Base-by-base conservation (phyloP, 2,113 vertebrate species). In the Trachemys scripta region DNA sequence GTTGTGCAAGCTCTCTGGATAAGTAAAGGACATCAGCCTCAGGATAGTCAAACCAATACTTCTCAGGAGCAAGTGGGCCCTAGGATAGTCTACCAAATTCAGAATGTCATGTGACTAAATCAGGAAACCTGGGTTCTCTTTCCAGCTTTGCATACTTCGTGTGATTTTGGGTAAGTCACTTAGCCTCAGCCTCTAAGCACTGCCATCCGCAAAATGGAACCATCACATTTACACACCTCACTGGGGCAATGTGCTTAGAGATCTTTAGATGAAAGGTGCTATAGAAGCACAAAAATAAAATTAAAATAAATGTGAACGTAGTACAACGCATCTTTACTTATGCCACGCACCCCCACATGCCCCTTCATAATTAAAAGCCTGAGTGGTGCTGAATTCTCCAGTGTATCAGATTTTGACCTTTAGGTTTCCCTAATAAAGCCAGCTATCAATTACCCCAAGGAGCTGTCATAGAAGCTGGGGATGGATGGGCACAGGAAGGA, bases 121-220 rank as follows among this genome's bases (percentile, higher is more conserved):
- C 53, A 56, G 24, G 76, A 89, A 47, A 79, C 2, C 42, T 6
- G 5, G 3, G 2, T 2, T 53, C 10, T 24, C 4, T 8, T 83
- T 42, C 76, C 25, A 90, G 6, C 13, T 0, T 42, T 79, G 69
- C 0, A 83, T 29, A 6, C 2, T 49, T 27, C 0, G 25, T 8
- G 85, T 9, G 0, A 0, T 2, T 47, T 3, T 6, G 27, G 24
- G 7, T 42, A 16, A 5, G 9, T 14, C 27, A 5, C 53, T 47
- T 8, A 17, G 6, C 35, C 49, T 50, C 17, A 35, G 22, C 22
- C 5, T 47, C 22, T 29, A 24, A 27, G 22, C 24, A 42, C 11
- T 24, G 24, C 22, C 5, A 45, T 76, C 38, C 12, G 13, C 25
- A 78, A 25, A 47, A 78, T 38, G 65, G n/a, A 5, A 20, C 35